Base-by-base conservation (phyloP, 2,797 vertebrate species). In the Clamator glandarius region DNA sequence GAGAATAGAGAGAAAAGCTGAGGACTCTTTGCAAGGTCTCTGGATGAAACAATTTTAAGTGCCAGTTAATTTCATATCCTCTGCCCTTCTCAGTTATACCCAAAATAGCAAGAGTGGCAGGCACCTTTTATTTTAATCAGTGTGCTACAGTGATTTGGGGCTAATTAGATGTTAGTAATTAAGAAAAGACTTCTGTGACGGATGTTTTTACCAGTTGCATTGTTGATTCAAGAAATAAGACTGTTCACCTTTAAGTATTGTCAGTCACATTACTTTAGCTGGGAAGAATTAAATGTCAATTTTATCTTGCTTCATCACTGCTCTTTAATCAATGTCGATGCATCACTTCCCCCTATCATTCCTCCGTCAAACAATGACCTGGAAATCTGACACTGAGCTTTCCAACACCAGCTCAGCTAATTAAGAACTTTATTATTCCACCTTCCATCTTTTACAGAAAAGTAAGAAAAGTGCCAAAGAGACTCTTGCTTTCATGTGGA, bases 251-350 rank as follows among this genome's bases (percentile, higher is more conserved):
- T 97, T 96, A 96, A 93, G 91, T 96, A 94, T 88, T 85, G 91
- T 95, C 96, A 95, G 67, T 36, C 92, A 96, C 91, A 96, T 95
- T 94, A 87, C 96, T 92, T 96, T 90, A 89, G 64, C 89, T 92
- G 46, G 81, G 92, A 94, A 96, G 95, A 97, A 97, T 96, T 90
- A 97, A 97, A 96, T 93, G 93, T 97, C 95, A 95, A 66, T 97
- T 97, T 97, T 96, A 95, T 94, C 97, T 96, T 95, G 93, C 96
- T 96, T 97, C 97, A 97, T 97, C 97, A 92, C 89, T 95, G 93
- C 91, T 97, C 96, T 97, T 97, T 97, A 97, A 98, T 97, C 97
- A 97, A 96, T 96, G 96, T 92, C 76, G 21, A 93, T 84, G 82
- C 84, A 90, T 95, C 87, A 73, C 93, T 95, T 96, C 86, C 79